Base-by-base conservation (phyloP, 1,140 invertebrate species). In the Adelges cooleyi region DNA sequence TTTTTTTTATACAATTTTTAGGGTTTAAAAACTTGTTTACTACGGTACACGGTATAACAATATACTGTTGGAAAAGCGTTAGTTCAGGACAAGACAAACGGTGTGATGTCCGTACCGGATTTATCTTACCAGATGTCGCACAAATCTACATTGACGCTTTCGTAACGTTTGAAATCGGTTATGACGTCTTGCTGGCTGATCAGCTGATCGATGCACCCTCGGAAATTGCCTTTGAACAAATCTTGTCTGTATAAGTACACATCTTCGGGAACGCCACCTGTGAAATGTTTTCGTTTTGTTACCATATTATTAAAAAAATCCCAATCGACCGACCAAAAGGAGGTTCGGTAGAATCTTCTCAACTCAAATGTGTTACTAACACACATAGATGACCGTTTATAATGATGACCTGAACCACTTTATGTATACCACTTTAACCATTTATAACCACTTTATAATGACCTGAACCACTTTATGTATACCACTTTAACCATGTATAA, bases 141-240 rank as follows among this genome's bases (percentile, higher is more conserved):
- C 65, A 75, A 76, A 65, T 75, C 75, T 70, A 82, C 75, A 69
- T 81, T 80, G 69, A 76, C 76, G 53, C 80, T 80, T 66, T 78
- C 74, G 67, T 77, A 80, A 3, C 72, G 67, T 44, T 77, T 77
- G 69, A 81, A 81, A 71, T 82, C 79, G 38, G 67, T 71, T 29
- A 77, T 72, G 13, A 70, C 66, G 48, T 74, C 69, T 20, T 71
- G 66, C 67, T 72, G 74, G 49, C 71, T 72, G 13, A 71, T 70
- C 27, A 78, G 71, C 46, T 77, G 75, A 68, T 74, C 71, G 18
- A 79, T 71, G 67, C 77, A 79, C 20, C 77, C 77, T 59, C 72
- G 76, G 46, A 79, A 79, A 40, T 72, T 72, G 36, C 74, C 71
- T 65, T 70, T 71, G 66, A 74, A 79, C 18, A 73, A 71, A 5